phyloP scores from a whole-genome alignment of 2,113 vertebrate species.

The Oryctolagus cuniculus region DNA sequence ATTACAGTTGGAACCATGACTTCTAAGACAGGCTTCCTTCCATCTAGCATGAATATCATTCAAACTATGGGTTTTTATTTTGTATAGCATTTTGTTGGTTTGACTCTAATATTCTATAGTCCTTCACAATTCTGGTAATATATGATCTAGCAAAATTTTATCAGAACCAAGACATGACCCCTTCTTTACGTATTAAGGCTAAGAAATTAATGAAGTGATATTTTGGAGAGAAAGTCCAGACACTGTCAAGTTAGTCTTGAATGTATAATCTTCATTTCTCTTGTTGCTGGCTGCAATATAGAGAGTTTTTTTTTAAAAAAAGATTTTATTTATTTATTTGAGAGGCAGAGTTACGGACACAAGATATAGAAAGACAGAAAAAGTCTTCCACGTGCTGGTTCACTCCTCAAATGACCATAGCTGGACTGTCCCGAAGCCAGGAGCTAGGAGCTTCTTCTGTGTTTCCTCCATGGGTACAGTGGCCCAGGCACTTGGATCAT shows the following conservation, averaged over 20 bases:
- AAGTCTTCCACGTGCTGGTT: too few species aligned
- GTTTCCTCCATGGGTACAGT: too few species aligned
- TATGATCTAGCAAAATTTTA: neutral
- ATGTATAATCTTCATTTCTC: neutral
- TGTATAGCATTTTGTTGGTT: slow-evolving; percentile 45
- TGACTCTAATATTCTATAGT: neutral
- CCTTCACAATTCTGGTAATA: slow-evolving; percentile 9
- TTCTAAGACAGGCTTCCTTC: neutral
- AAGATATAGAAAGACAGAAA: too few species aligned
- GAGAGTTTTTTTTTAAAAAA: neutral
- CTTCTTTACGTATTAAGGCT: slow-evolving; percentile 1
- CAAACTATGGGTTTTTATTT: slow-evolving; percentile 52
- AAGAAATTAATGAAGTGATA: slow-evolving; percentile 52
- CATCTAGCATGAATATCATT: neutral
- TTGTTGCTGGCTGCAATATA: slow-evolving; percentile 5
- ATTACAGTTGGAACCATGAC: neutral
- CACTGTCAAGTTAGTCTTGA: neutral
- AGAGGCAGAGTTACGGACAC: too few species aligned
- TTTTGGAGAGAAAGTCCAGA: slow-evolving; percentile 52
- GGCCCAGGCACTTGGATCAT: too few species aligned
- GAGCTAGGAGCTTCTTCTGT: too few species aligned
- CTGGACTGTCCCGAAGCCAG: too few species aligned
- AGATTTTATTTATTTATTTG: too few species aligned
- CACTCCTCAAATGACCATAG: too few species aligned
- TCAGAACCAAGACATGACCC: neutral